These are phyloP conservation scores for Pseudorasbora parva DNA, from an alignment of 2,113 vertebrate species.

Conservation along the genomic window DNA sequence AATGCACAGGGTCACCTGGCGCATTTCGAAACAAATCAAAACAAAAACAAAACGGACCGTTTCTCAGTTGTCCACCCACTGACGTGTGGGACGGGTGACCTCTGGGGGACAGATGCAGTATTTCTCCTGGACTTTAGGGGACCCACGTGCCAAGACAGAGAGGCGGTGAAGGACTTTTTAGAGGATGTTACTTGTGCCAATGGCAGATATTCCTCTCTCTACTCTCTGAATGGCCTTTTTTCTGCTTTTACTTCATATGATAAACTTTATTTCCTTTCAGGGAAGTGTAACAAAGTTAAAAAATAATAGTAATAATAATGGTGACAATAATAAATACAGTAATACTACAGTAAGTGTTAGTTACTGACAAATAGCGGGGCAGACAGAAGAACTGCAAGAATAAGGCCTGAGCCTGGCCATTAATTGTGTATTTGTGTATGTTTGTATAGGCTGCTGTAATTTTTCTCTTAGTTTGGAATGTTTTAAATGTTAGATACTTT, in stretches of 20 bases:
- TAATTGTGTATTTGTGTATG: conserved; percentile 71
- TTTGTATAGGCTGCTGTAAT: conserved; percentile 72
- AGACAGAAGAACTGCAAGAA: conserved; percentile 64
- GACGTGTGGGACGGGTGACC: conserved; percentile 49
- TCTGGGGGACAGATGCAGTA: conserved; percentile 70
- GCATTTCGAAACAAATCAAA: conserved; percentile 46
- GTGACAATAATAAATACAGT: conserved; percentile 68
- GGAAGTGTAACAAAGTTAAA: conserved; percentile 67
- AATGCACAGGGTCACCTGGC: conserved; percentile 71
- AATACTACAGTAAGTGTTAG: conserved; percentile 68
- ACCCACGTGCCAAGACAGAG: conserved; percentile 73
- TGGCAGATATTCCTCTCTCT: conserved; percentile 61
- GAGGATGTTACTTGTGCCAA: conserved; percentile 62
- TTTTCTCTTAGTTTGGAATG: conserved; percentile 67
- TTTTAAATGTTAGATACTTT: conserved; percentile 69
- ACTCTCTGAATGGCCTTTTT: conserved; percentile 63
- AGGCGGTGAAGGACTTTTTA: conserved; percentile 61
- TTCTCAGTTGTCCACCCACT: conserved; percentile 58
- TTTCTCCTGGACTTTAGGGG: conserved; percentile 70
- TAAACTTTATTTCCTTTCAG: conserved; percentile 71
- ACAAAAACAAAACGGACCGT: conserved; percentile 49
- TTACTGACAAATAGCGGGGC: conserved; percentile 49
- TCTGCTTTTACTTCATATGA: conserved; percentile 67
- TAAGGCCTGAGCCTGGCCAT: conserved; percentile 66
- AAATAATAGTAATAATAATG: conserved; percentile 58